These are phyloP conservation scores for Calidris pugnax DNA, from an alignment of 2,113 vertebrate species.

Conservation along the genomic window DNA sequence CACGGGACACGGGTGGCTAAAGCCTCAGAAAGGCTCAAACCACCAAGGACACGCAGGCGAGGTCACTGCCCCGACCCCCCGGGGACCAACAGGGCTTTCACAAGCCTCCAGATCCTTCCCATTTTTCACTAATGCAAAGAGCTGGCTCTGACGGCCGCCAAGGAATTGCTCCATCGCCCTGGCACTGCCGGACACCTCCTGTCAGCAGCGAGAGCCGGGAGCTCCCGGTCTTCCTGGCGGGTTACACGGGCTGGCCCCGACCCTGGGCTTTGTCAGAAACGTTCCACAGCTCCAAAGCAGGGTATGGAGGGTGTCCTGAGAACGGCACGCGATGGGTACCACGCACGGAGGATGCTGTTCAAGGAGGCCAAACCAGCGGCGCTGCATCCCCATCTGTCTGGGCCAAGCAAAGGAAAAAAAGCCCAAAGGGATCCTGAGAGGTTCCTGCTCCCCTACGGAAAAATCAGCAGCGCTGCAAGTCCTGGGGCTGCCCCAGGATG, in stretches of 20 bases:
- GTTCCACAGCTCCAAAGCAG: fast-evolving
- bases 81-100: background rate
- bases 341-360: fast-evolving
- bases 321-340: fast-evolving
- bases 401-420: background rate
- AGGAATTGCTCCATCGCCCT: background rate
- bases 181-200: background rate
- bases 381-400: fast-evolving
- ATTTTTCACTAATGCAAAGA: background rate
- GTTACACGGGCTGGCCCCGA: fast-evolving
- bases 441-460: background rate
- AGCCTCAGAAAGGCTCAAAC: background rate
- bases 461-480: background rate
- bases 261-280: background rate
- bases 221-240: background rate
- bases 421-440: background rate
- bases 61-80: background rate
- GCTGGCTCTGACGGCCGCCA: background rate
- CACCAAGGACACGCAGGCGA: fast-evolving
- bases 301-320: fast-evolving
- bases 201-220: background rate
- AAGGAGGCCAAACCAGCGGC: fast-evolving
- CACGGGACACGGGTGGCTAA: background rate
- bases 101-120: background rate
- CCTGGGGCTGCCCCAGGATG: background rate